A percentile compares a stretch with the other conserved stretches of the same genome.
These are phyloP conservation scores for Eudemis profundana DNA, from an alignment of 2,888 invertebrate species.

Conservation along the genomic window DNA sequence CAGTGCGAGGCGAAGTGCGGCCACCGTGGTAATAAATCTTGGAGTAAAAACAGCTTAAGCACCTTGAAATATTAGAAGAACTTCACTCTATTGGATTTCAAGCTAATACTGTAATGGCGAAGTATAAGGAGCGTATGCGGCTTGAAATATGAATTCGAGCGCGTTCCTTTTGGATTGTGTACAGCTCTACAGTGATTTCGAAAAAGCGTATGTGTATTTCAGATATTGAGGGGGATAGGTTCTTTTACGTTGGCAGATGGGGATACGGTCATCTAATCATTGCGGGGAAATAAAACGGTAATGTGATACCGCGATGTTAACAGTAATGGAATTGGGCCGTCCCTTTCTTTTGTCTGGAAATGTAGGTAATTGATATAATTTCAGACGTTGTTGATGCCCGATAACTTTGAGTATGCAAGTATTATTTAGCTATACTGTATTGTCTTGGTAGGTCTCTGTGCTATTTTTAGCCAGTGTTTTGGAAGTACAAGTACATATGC, in stretches of 20 bases:
- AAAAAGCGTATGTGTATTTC: background rate
- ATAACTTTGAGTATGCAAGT: background rate
- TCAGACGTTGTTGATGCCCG: conserved; percentile 1
- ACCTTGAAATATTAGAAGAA: background rate
- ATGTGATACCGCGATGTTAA: conserved; percentile 16
- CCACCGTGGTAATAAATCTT: background rate
- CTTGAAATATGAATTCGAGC: background rate
- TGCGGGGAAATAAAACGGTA: conserved; percentile 10
- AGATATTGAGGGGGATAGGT: background rate
- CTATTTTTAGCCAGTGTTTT: too few relatives aligned
- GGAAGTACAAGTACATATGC: too few relatives aligned
- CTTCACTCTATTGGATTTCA: background rate
- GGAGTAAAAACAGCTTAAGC: background rate
- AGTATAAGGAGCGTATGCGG: background rate
- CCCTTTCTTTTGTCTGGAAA: background rate
- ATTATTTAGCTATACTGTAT: too few relatives aligned
- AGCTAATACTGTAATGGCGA: too few relatives aligned
- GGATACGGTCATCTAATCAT: conserved; percentile 15
- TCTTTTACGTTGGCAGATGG: background rate
- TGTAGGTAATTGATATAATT: conserved; percentile 22
- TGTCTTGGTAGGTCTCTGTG: too few relatives aligned
- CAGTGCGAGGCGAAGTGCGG: conserved; percentile 26
- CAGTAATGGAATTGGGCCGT: conserved; percentile 24
- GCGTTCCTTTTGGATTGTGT: background rate
- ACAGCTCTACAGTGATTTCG: too few relatives aligned